Evolutionary conservation across 2,797 vertebrate species (phyloP).

Genomic region (Leptoclinus maculatus): DNA sequence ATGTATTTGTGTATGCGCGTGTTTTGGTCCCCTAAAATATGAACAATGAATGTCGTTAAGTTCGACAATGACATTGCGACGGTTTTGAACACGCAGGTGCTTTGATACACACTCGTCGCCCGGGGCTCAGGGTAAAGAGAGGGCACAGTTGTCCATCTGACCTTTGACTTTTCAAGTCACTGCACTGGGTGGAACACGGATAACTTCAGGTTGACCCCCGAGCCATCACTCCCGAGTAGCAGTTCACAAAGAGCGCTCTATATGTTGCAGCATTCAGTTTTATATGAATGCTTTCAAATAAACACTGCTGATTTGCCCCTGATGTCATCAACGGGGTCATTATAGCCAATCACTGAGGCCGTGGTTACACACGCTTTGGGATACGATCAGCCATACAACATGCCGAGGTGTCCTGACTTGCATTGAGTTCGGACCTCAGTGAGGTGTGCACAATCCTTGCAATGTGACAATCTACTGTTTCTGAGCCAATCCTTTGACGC

Average conservation of each 20-base stretch:
- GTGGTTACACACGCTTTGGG: neutral
- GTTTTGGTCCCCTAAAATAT: neutral
- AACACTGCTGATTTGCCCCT: conserved; percentile 33
- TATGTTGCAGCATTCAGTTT: neutral
- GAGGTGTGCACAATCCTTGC: no score
- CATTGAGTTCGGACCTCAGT: no score
- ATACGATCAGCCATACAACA: neutral
- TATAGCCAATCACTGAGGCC: conserved; percentile 31
- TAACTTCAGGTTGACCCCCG: conserved; percentile 29
- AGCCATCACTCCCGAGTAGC: neutral
- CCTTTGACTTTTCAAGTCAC: conserved; percentile 21
- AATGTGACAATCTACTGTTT: no score
- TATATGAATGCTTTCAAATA: conserved; percentile 9
- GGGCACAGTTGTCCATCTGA: conserved; percentile 23
- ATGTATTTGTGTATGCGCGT: neutral
- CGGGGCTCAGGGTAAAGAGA: conserved; percentile 30
- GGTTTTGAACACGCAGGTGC: neutral
- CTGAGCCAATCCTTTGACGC: no score
- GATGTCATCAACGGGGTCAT: conserved; percentile 45
- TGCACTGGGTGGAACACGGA: neutral
- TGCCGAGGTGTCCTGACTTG: no score
- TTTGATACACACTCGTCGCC: conserved; percentile 8
- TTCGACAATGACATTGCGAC: neutral
- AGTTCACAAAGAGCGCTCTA: neutral
- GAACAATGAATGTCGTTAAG: neutral